Evolutionary conservation across 2,888 invertebrate genomes (phyloP).

Genomic region (Diplazon laetatorius): DNA sequence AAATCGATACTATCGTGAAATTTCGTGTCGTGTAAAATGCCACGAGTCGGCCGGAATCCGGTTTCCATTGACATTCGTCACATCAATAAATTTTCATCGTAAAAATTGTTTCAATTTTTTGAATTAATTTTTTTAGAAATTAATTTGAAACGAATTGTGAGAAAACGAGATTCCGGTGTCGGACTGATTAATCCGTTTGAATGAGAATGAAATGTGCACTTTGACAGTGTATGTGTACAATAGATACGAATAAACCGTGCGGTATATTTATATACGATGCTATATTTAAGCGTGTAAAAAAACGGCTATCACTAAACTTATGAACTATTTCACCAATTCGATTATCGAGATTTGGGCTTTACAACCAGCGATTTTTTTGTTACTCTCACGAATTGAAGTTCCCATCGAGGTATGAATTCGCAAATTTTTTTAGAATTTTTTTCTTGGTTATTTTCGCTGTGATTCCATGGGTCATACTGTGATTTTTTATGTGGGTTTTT

Average conservation of each 20-base stretch:
- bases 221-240: constrained; percentile 59
- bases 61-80: background rate
- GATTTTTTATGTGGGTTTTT: too few species aligned
- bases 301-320: constrained; percentile 45
- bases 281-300: constrained; percentile 54
- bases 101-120: constrained; percentile 23
- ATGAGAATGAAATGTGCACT: constrained; percentile 9
- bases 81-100: background rate
- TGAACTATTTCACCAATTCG: too few species aligned
- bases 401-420: too few species aligned
- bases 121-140: too few species aligned
- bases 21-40: constrained; percentile 23
- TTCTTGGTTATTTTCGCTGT: too few species aligned
- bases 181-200: constrained; percentile 27
- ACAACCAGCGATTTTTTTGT: too few species aligned
- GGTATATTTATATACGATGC: constrained; percentile 47
- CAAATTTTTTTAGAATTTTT: too few species aligned
- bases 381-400: too few species aligned
- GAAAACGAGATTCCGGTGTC: background rate
- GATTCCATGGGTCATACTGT: too few species aligned
- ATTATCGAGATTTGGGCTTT: too few species aligned
- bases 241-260: constrained; percentile 49
- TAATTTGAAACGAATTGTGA: constrained; percentile 1
- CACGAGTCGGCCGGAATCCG: constrained; percentile 23
- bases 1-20: constrained; percentile 21